These are phyloP conservation scores for Folsomia candida DNA, from an alignment of 2,888 invertebrate species.

Conservation along the genomic window DNA sequence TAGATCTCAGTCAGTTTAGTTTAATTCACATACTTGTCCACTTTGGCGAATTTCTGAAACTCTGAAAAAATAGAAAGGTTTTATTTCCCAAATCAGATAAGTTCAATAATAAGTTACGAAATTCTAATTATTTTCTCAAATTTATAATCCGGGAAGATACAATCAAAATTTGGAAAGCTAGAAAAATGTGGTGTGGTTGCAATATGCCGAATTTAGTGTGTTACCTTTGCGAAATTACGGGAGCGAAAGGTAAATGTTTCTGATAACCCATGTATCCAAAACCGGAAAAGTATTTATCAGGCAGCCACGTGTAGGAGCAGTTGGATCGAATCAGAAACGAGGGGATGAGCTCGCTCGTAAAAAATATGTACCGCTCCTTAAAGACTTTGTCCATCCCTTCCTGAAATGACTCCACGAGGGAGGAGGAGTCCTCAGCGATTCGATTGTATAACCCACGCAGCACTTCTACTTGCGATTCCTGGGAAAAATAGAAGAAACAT, in stretches of 20 bases:
- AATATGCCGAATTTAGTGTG: neutral
- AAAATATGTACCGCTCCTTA: constrained; percentile 43
- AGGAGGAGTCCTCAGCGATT: constrained; percentile 34
- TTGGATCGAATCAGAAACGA: constrained; percentile 45
- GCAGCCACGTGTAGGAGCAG: constrained; percentile 42
- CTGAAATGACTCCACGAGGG: constrained; percentile 35
- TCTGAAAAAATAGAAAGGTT: no score
- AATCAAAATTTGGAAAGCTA: constrained; percentile 4
- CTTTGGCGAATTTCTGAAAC: constrained; percentile 43
- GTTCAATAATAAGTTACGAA: no score
- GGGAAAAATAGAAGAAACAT: neutral
- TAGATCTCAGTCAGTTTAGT: no score
- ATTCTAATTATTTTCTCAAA: no score
- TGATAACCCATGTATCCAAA: constrained; percentile 50
- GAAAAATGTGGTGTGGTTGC: constrained; percentile 7
- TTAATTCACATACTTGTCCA: no score
- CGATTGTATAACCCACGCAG: constrained; percentile 37
- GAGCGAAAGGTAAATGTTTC: constrained; percentile 42
- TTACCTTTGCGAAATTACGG: constrained; percentile 42
- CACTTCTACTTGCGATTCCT: constrained; percentile 41
- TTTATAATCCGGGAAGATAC: no score
- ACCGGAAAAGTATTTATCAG: constrained; percentile 47
- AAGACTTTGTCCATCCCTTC: constrained; percentile 43
- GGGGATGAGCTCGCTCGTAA: constrained; percentile 47
- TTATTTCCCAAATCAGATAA: no score